Percentiles rank a stretch among this genome's conserved stretches.
Conservation (phyloP, 2,113 vertebrate species). For the Aphelocoma coerulescens region DNA sequence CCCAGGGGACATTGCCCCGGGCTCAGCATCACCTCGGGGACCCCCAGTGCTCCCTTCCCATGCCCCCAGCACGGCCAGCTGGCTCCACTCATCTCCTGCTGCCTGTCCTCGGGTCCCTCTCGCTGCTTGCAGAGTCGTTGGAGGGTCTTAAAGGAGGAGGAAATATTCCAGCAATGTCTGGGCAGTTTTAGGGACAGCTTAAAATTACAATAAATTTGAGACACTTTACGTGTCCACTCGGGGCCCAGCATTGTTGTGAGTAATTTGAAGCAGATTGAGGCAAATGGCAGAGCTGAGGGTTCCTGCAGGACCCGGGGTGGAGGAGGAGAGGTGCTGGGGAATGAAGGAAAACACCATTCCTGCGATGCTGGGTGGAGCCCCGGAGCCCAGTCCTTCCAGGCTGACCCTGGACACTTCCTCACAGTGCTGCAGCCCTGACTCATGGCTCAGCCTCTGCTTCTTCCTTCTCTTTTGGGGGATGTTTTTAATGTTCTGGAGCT, state of each 20-base stretch:
- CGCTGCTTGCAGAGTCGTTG: not conserved
- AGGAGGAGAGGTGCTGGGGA: not conserved
- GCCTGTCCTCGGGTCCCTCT: not conserved
- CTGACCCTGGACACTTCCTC: not conserved
- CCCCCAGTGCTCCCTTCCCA: slow-evolving; percentile 22
- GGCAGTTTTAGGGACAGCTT: not conserved
- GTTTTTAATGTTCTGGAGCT: not conserved
- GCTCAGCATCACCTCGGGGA: not conserved
- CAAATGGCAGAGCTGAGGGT: not conserved
- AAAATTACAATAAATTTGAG: slow-evolving; percentile 9
- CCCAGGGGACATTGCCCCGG: not conserved
- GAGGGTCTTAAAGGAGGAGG: not conserved
- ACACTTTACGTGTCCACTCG: not conserved
- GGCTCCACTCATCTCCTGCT: slow-evolving; percentile 21
- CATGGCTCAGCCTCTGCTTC: not conserved
- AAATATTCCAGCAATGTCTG: slow-evolving; percentile 7
- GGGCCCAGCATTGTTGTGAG: not conserved
- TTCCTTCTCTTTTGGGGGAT: not conserved
- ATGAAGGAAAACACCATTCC: not conserved
- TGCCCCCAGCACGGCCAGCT: not conserved
- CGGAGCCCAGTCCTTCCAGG: not conserved
- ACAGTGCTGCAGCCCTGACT: not conserved
- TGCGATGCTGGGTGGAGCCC: fast-evolving
- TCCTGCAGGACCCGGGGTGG: not conserved
- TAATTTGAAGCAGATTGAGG: slow-evolving; percentile 52